Base-by-base conservation (phyloP, 2,888 invertebrate species). In the Blastobasis lacticolella region DNA sequence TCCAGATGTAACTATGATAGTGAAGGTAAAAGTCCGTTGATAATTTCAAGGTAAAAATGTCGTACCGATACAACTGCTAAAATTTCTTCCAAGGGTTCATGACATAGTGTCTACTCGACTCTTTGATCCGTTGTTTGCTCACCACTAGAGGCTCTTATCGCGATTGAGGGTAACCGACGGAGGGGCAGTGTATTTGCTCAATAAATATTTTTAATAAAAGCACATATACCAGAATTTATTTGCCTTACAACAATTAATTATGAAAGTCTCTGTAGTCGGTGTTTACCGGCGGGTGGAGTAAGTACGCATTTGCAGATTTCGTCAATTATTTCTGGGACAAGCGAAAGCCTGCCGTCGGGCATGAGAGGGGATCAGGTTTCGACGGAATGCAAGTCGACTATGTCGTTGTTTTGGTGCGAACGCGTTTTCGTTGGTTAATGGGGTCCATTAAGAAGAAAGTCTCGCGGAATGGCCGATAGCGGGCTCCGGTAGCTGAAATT, bases 111-210 rank as follows among this genome's bases (percentile, higher is more conserved):
- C 23, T 23, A 50, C 56, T 53, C 61, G 60, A 59, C 58, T 67
- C 82, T 86, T 87, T 87, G 85, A 87, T 85, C 78, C 74, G 57
- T 60, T 80, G 66, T 85, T 82, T 84, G 71, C 75, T 54, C 59
- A 70, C 73, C 75, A 74, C 75, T 78, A 67, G 61, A 63, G 61
- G 62, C 74, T 74, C 73, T 60, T 54, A 23, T 52, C 51, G 58
- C 57, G 60, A 58, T 57, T 57, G 64, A 66, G 73, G 68, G 71
- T 64, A 65, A 60, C 62, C 59, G 59, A 61, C 47, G 41, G 43
- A 51, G 48, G 51, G 70, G 67, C 57, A 60, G 53, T 54, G 59
- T 83, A 76, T 85, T 83, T 83, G 64, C 73, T 60, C 57, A 66
- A 71, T 67, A 83, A 87, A 86, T 81, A 81, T 82, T 84, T 78